Conservation (phyloP, 2,888 invertebrate genomes). For the Escarpia spicata region DNA sequence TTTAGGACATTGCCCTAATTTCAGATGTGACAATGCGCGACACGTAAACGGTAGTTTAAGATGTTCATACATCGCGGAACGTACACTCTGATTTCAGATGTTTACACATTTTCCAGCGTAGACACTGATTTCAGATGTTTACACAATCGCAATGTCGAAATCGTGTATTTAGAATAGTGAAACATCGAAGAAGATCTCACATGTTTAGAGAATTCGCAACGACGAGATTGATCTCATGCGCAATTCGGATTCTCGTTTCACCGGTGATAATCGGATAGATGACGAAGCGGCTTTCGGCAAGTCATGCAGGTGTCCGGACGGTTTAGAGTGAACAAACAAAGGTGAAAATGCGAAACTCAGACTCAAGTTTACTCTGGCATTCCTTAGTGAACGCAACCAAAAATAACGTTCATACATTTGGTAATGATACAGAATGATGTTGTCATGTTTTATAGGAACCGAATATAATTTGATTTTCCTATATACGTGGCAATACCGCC, state of each 20-base stretch:
- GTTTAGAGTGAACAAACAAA: not conserved
- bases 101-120: not conserved
- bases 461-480: not conserved
- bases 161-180: not conserved
- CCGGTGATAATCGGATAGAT: not conserved
- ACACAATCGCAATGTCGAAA: not conserved
- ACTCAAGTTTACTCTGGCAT: not conserved
- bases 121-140: not conserved
- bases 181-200: not conserved
- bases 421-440: not conserved
- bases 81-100: not conserved
- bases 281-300: not conserved
- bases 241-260: not conserved
- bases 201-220: not conserved
- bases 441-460: not conserved
- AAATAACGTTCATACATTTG: not conserved
- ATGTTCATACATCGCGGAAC: not conserved
- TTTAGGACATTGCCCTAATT: not conserved
- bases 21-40: slow-evolving; percentile 1
- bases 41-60: not conserved
- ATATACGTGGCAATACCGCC: not conserved
- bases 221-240: not conserved
- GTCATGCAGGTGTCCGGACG: not conserved
- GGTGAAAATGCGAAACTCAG: not conserved
- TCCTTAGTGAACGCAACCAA: not conserved